A percentile compares a stretch with the other conserved stretches of the same genome.
Evolutionary conservation across 2,797 vertebrate species (phyloP).

Genomic region (Threskiornis aethiopicus): DNA sequence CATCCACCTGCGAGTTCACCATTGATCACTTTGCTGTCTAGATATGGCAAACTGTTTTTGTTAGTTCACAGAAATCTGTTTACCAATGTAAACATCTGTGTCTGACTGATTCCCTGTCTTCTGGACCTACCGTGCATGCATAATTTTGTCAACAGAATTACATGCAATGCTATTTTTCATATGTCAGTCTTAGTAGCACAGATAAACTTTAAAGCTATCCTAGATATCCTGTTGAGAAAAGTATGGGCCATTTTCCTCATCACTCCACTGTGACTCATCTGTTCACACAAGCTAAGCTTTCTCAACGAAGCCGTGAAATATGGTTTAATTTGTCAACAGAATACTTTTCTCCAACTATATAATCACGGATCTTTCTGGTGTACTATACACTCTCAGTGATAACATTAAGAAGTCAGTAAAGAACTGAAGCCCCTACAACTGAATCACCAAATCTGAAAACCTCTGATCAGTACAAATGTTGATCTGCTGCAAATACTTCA

Average conservation of each 20-base stretch:
- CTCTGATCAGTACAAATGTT: not conserved
- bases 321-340: not conserved
- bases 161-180: not conserved
- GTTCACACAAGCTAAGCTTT: not conserved
- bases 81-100: not conserved
- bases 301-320: not conserved
- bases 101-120: not conserved
- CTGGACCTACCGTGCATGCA: not conserved
- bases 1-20: not conserved
- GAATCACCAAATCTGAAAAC: not conserved
- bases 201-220: not conserved
- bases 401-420: not conserved
- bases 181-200: not conserved
- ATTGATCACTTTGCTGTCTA: not conserved
- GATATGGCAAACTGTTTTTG: not conserved
- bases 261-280: not conserved
- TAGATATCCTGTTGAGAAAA: not conserved
- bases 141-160: not conserved
- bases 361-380: not conserved
- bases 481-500: not conserved
- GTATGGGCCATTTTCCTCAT: not conserved
- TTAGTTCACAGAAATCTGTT: not conserved
- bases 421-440: not conserved
- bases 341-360: not conserved
- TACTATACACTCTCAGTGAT: not conserved